Evolutionary conservation across 1,140 invertebrate genomes (phyloP), one percentile per base, ranked within the genome.

Genomic region (Sminthurides bifidus): DNA sequence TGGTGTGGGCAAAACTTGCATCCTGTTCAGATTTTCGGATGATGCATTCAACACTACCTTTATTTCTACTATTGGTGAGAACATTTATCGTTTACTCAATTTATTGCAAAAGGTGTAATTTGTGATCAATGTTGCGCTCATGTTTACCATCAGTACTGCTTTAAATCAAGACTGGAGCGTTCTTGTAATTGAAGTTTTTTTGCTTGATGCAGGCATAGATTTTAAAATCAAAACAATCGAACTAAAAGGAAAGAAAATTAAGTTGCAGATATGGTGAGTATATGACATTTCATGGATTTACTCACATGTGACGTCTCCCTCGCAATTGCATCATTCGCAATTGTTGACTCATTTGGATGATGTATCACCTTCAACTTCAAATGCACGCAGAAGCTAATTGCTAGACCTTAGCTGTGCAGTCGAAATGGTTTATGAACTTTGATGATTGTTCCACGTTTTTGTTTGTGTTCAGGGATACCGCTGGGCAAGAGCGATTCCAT

Each of bases 171-270:
- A n/a, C n/a, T n/a, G n/a, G n/a, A n/a, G n/a, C n/a, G n/a, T n/a
- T n/a, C n/a, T n/a, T n/a, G n/a, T n/a, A n/a, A n/a, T n/a, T n/a
- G 26, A 54, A 35, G 35, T 66, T 35, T 50, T 54, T 66, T 69
- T 69, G 70, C 69, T 63, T 58, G 71, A 79, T 80, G 40, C 74
- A 95, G 92, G 92, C 69, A 95, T 96, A 73, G 92, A 97, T 78
- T 97, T 96, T 73, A 97, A 96, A 82, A 96, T 97, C 68, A 92
- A 94, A 78, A 96, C 92, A 67, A 90, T 97, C 68, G 92, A 96
- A 75, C 76, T 96, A 66, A 82, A 88, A 73, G 92, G 92, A 52
- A 96, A 96, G 76, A 96, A 95, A 79, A 95, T 97, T 58, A 96
- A 96, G 78, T 77, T 97, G 70, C 92, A 96, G 77, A 95, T 96